Base-by-base conservation (phyloP, 2,113 vertebrate species). In the Silurus meridionalis region DNA sequence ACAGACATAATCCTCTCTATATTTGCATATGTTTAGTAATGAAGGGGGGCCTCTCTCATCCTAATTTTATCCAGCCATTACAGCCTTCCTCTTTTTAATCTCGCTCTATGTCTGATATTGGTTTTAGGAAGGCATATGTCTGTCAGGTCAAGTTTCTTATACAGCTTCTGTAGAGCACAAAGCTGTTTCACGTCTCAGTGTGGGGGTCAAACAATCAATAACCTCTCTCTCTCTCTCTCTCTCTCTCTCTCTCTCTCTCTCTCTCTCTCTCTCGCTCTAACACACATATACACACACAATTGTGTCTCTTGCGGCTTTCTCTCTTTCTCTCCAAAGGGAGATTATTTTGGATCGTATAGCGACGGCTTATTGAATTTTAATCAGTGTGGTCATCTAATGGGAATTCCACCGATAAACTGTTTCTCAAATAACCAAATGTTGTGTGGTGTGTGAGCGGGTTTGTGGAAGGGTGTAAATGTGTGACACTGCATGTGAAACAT, bases 391-490 rank as follows among this genome's bases (percentile, higher is more conserved):
- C 80, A 25, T 83, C 85, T 87, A 28, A 63, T 77, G 80, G 58
- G 60, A 77, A 83, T 53, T 83, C 80, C 60, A 66, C 23, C 8
- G 58, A 82, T 71, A 75, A 25, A 11, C 78, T 19, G 23, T 21
- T 63, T 69, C 60, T 52, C 21, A 28, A n/a, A 23, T 28, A 58
- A 86, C 55, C 55, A 64, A 63, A 86, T 82, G 48, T 13, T 64
- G 80, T 28, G 61, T 84, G 60, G 57, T 80, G 78, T 48, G 57
- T 48, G 28, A 61, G 28, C 2, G 19, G 21, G 28, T 61, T 48
- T 61, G 78, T 77, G 85, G 58, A n/a, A 60, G 74, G 71, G 91
- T 84, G 86, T 85, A 89, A 69, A 83, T 83, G 19, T 82, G 85
- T 85, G 87, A 82, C 11, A 21, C 7, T 57, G 61, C 67, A 28